Conservation (phyloP, 2,888 invertebrate genomes). For the Thelaira solivaga region DNA sequence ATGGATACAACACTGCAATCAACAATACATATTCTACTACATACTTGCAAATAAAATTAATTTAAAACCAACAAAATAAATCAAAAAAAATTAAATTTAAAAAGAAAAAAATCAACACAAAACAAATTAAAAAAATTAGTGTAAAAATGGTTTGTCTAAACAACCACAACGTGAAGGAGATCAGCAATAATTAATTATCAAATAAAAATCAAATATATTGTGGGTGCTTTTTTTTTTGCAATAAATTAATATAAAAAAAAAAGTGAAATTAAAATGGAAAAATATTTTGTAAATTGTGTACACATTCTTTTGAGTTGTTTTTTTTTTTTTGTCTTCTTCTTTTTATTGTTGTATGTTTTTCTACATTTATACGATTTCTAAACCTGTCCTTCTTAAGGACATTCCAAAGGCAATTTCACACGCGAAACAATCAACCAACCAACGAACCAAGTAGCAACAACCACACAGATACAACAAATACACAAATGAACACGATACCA, state of each 20-base stretch:
- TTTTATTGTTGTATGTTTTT: conserved; percentile 51
- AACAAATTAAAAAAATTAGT: conserved; percentile 4
- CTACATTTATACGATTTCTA: conserved; percentile 61
- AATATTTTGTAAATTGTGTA: conserved; percentile 7
- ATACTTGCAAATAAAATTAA: conserved; percentile 19
- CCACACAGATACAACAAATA: conserved; percentile 4
- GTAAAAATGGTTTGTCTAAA: too few relatives aligned
- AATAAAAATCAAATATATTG: conserved; percentile 56
- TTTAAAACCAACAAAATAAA: conserved; percentile 7
- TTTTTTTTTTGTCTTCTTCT: neutral
- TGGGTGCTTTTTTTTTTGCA: conserved; percentile 14
- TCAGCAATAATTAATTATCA: conserved; percentile 27
- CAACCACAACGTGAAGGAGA: conserved; percentile 12
- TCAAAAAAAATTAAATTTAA: conserved; percentile 11
- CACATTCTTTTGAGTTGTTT: neutral
- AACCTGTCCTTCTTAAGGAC: conserved; percentile 74
- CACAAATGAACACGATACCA: conserved; percentile 16
- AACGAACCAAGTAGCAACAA: conserved; percentile 38
- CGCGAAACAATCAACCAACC: conserved; percentile 46
- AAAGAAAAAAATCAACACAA: neutral
- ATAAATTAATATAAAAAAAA: neutral
- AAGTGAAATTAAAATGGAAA: neutral
- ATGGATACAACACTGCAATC: conserved; percentile 44
- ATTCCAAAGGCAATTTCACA: conserved; percentile 75
- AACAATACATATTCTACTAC: conserved; percentile 35